phyloP scores from a whole-genome alignment of 2,888 invertebrate genomes.

The Colletes collaris region DNA sequence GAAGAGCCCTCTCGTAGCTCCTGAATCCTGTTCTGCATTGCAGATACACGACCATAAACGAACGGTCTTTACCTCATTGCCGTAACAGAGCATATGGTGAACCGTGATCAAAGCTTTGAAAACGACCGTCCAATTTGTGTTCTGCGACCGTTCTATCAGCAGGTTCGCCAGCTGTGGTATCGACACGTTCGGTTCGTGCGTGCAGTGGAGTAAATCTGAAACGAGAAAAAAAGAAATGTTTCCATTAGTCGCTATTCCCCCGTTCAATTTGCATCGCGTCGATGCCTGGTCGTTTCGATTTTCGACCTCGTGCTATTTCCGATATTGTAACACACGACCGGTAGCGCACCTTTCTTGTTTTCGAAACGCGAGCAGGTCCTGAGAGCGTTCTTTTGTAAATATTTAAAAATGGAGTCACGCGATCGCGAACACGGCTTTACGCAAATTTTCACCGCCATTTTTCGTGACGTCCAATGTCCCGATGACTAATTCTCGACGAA shows the following conservation, averaged over 20 bases:
- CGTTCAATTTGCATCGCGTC: too few species aligned
- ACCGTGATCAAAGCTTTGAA: slow-evolving; percentile 99
- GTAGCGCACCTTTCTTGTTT: too few species aligned
- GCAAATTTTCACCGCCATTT: too few species aligned
- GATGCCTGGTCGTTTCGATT: too few species aligned
- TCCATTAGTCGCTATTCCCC: not conserved
- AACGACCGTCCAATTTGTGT: slow-evolving; percentile 99
- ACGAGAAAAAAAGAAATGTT: slow-evolving; percentile 3
- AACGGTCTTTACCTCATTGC: slow-evolving; percentile 94
- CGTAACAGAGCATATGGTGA: slow-evolving; percentile 99
- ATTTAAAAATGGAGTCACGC: too few species aligned
- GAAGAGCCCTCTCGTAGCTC: not conserved
- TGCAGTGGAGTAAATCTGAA: slow-evolving; percentile 99
- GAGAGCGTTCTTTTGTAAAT: too few species aligned
- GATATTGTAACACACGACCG: too few species aligned
- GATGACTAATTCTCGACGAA: too few species aligned
- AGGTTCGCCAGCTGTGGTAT: slow-evolving; percentile 99
- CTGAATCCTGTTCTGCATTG: slow-evolving; percentile 19
- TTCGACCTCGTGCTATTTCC: too few species aligned
- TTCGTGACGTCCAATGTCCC: too few species aligned
- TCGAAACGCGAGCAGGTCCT: too few species aligned
- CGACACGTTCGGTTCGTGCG: slow-evolving; percentile 99
- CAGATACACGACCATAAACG: not conserved
- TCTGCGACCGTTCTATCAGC: slow-evolving; percentile 98
- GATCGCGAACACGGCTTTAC: too few species aligned